Base-by-base conservation (phyloP, 2,797 vertebrate genomes). In the Erpetoichthys calabaricus region DNA sequence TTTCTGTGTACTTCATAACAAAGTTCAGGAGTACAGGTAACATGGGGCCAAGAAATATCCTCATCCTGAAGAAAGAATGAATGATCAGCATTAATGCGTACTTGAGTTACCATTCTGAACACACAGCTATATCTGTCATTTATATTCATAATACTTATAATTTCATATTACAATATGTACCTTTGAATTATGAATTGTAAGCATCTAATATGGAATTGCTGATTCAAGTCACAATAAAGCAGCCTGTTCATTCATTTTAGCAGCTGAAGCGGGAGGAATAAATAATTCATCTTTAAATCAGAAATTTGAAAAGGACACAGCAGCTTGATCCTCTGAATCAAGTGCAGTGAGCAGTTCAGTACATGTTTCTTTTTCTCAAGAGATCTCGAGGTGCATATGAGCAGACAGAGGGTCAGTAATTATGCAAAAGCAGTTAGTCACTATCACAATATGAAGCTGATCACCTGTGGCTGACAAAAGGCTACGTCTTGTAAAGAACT, bases 271-370 rank as follows among this genome's bases (percentile, higher is more conserved):
- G 59, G 79, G 73, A 76, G 75, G 72, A 68, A 81, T 86, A 71
- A 76, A 86, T 86, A 84, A 86, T 87, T 86, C 84, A 85, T 85
- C 68, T 60, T 70, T 82, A 78, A 80, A 78, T 74, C 69, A 79
- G 75, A 71, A 73, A 77, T 80, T 51, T 80, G 81, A 81, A 77
- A 72, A 60, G 77, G 79, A 77, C 76, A 72, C 68, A 77, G 79
- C 81, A 82, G 80, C 77, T 65, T 73, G 74, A 77, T 80, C 76
- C 75, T 71, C 75, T 73, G 75, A 84, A 86, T 85, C 82, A 80
- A 83, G 80, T 76, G 73, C 65, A 71, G 75, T 72, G 70, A 8
- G 53, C 25, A n/a, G 8, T 8, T 43, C 50, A 53, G 44, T 68
- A 69, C 73, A 71, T 76, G 70, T 67, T 73, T 68, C 64, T 67